Evolutionary conservation across 2,888 invertebrate genomes (phyloP).

Genomic region (Dynastes maya): DNA sequence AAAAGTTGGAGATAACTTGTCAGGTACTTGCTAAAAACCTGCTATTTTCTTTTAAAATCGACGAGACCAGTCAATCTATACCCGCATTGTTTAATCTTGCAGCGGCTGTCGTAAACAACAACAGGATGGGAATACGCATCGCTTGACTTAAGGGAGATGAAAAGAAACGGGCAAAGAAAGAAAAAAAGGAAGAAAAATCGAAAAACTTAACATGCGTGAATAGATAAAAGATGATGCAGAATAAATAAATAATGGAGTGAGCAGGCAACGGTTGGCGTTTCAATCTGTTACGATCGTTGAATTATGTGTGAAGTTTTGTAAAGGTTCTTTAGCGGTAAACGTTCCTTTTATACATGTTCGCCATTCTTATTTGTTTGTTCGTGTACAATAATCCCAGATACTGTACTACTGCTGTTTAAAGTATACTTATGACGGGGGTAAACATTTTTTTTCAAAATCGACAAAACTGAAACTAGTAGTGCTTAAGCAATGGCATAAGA

Average conservation of each 20-base stretch:
- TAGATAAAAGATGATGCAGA: slow-evolving; percentile 25
- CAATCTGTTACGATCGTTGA: neutral
- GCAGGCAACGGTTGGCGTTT: slow-evolving; percentile 10
- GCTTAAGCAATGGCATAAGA: no score
- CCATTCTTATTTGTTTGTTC: no score
- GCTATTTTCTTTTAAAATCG: slow-evolving; percentile 44
- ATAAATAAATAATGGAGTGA: slow-evolving; percentile 21
- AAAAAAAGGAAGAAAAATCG: neutral
- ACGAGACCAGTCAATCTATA: slow-evolving; percentile 33
- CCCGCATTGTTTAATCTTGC: slow-evolving; percentile 25
- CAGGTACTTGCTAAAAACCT: slow-evolving; percentile 45
- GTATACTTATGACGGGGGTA: no score
- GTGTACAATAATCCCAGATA: no score
- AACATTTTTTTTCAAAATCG: no score
- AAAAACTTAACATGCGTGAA: slow-evolving; percentile 22
- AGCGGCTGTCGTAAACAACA: slow-evolving; percentile 20
- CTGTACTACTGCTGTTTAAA: no score
- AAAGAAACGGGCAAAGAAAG: neutral
- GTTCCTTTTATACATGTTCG: neutral
- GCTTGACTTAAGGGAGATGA: slow-evolving; percentile 13
- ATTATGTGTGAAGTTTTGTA: neutral
- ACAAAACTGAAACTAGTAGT: no score
- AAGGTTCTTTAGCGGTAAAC: neutral
- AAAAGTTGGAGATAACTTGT: slow-evolving; percentile 38
- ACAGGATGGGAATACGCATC: slow-evolving; percentile 15